phyloP scores from a whole-genome alignment of 92 coral and sea anemone genomes.

The Actinostola sp. region DNA sequence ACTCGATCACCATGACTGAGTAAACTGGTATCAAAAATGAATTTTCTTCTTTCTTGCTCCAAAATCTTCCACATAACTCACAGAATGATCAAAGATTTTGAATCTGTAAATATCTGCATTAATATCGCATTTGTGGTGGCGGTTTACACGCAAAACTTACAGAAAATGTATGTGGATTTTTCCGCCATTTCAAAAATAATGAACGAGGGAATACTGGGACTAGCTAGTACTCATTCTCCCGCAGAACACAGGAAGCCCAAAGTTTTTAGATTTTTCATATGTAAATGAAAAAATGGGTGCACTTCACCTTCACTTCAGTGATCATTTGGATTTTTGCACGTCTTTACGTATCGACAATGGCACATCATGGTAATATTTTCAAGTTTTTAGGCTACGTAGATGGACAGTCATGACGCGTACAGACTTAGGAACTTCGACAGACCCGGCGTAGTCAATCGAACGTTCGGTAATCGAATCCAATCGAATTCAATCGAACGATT shows the following conservation, averaged over 20 bases:
- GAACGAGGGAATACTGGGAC: conserved; percentile 17
- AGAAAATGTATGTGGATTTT: background rate
- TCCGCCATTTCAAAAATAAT: conserved; percentile 28
- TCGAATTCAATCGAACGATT: too few species aligned
- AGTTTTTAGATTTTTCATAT: background rate
- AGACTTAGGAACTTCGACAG: too few species aligned
- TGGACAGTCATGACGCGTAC: too few species aligned
- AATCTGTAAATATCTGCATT: background rate
- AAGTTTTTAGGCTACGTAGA: too few species aligned
- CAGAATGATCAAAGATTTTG: too few species aligned
- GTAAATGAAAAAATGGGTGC: background rate
- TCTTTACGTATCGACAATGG: too few species aligned
- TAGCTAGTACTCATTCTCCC: background rate
- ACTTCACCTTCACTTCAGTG: background rate
- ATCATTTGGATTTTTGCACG: background rate
- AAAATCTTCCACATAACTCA: background rate
- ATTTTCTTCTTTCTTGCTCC: background rate
- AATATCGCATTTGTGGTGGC: background rate
- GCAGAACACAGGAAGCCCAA: conserved; percentile 15
- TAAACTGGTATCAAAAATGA: background rate
- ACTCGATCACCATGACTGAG: background rate
- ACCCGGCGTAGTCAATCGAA: too few species aligned
- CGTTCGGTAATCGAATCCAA: too few species aligned
- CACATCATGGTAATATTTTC: too few species aligned
- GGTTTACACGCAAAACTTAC: background rate